These are phyloP conservation scores for Orthosia gracilis DNA, from an alignment of 2,888 invertebrate species.

Conservation along the genomic window DNA sequence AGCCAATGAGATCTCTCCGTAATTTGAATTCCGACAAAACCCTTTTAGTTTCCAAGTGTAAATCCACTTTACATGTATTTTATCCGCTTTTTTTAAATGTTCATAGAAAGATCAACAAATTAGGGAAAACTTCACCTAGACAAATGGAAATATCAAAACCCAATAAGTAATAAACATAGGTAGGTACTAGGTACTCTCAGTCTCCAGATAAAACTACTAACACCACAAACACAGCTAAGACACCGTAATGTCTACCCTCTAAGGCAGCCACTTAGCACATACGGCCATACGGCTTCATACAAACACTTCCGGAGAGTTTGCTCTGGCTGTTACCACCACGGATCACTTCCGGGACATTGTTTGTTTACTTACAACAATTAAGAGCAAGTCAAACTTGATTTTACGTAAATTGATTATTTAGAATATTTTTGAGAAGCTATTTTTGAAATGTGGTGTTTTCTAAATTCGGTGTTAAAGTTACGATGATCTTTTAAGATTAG, in stretches of 20 bases:
- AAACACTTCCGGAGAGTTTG: conserved; percentile 36
- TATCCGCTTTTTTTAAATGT: too few species aligned
- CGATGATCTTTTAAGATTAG: background rate
- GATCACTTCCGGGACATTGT: conserved; percentile 8
- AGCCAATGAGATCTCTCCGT: too few species aligned
- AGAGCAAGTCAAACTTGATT: conserved; percentile 18
- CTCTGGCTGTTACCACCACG: conserved; percentile 24
- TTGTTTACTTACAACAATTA: conserved; percentile 26
- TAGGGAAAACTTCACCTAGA: too few species aligned
- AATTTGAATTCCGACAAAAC: too few species aligned
- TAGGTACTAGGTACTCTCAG: too few species aligned
- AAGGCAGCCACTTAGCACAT: conserved; percentile 51
- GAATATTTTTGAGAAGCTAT: background rate
- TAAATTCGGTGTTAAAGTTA: conserved; percentile 1
- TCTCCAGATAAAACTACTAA: background rate
- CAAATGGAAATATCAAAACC: too few species aligned
- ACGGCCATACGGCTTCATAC: conserved; percentile 2
- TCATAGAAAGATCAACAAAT: too few species aligned
- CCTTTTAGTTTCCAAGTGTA: too few species aligned
- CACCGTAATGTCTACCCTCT: conserved; percentile 37
- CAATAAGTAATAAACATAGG: too few species aligned
- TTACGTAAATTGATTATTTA: conserved; percentile 4
- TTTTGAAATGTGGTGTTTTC: conserved; percentile 4
- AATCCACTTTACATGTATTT: too few species aligned
- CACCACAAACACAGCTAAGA: background rate